These are phyloP conservation scores for Sebastes nivosus DNA, from an alignment of 2,797 vertebrate genomes.

Conservation along the genomic window DNA sequence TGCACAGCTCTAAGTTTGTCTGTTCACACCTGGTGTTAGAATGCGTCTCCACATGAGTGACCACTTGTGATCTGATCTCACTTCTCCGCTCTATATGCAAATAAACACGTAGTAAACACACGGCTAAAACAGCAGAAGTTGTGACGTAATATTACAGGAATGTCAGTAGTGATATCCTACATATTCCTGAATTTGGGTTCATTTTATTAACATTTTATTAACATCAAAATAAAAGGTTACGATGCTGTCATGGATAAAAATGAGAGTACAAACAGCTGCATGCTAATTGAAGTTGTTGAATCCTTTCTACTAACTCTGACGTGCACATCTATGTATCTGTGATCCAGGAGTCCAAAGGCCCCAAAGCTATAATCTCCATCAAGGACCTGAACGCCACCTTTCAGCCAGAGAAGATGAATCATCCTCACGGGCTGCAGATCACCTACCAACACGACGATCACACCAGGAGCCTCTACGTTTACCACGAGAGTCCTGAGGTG, in stretches of 20 bases:
- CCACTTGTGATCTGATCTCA: too few relatives aligned
- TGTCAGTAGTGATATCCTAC: too few relatives aligned
- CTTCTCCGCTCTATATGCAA: too few relatives aligned
- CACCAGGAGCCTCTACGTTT: slow-evolving; percentile 90
- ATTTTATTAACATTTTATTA: too few relatives aligned
- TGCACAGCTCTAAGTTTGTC: too few relatives aligned
- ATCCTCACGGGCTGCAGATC: slow-evolving; percentile 90
- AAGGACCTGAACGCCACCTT: slow-evolving; percentile 91
- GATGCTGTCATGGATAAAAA: not conserved
- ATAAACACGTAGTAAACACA: too few relatives aligned
- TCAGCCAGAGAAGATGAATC: slow-evolving; percentile 90
- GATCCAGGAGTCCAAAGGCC: slow-evolving; percentile 83
- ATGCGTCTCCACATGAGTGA: too few relatives aligned
- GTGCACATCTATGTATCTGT: not conserved
- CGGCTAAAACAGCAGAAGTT: too few relatives aligned
- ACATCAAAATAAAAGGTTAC: too few relatives aligned
- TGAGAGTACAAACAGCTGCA: not conserved
- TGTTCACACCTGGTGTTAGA: too few relatives aligned
- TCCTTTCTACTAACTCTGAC: not conserved
- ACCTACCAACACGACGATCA: slow-evolving; percentile 82
- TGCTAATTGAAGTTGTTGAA: not conserved
- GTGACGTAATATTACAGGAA: too few relatives aligned
- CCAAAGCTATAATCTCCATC: slow-evolving; percentile 88
- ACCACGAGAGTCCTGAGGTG: slow-evolving; percentile 89
- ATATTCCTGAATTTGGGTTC: too few relatives aligned